phyloP scores from a whole-genome alignment of 2,797 vertebrate genomes.

The Miichthys miiuy region DNA sequence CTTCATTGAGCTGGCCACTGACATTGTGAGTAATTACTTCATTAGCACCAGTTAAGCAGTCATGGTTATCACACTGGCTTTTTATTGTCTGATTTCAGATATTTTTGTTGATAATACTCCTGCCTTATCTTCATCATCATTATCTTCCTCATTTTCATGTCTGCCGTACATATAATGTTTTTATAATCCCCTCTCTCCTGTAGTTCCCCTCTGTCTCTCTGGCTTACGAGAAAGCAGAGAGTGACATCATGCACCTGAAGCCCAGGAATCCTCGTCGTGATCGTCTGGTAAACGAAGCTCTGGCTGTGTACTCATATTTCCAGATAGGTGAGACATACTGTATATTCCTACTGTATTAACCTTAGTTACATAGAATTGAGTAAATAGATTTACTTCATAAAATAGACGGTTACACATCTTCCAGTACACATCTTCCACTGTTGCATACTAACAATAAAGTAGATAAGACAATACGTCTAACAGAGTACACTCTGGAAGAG shows the following conservation, averaged over 20 bases:
- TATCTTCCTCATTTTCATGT: not conserved
- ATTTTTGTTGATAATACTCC: not conserved
- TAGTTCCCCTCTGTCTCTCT: conserved; percentile 92
- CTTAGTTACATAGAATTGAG: not conserved
- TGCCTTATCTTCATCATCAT: not conserved
- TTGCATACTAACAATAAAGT: not conserved
- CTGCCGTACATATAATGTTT: not conserved
- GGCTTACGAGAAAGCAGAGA: conserved; percentile 92
- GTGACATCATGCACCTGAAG: conserved; percentile 92
- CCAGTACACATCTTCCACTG: not conserved
- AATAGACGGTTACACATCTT: too few relatives aligned
- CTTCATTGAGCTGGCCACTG: conserved; percentile 93
- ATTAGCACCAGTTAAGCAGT: not conserved
- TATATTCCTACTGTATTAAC: not conserved
- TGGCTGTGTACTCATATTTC: conserved; percentile 92
- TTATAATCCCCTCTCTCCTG: not conserved
- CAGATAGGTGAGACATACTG: conserved; percentile 85
- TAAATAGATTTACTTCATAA: not conserved
- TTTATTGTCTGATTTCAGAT: not conserved
- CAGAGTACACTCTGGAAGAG: not conserved
- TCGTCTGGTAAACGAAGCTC: conserved; percentile 88
- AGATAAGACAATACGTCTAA: not conserved
- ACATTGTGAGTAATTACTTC: conserved; percentile 86
- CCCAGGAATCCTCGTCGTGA: conserved; percentile 89
- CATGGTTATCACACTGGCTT: conserved; percentile 1